Base-by-base conservation (phyloP, 2,888 invertebrate genomes). In the Noctuana brunneofusca region DNA sequence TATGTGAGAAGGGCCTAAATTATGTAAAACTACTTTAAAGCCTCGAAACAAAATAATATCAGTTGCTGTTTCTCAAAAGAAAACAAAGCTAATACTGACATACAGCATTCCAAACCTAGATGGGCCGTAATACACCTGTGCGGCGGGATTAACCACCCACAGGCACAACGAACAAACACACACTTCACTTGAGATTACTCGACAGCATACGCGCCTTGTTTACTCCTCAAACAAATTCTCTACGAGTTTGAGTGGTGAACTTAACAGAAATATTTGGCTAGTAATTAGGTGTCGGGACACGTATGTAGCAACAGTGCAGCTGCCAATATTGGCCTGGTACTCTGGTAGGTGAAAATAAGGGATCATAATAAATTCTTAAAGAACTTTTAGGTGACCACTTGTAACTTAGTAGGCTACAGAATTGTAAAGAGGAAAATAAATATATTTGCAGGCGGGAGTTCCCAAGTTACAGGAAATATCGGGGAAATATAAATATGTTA, bases 121-220 rank as follows among this genome's bases (percentile, higher is more conserved):
- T 70, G 66, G 66, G 62, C 64, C 27, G 38, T 62, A 69, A 68
- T 73, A 72, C 78, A 80, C 79, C 76, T 79, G 73, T 71, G 69
- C 62, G 63, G 64, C 64, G 65, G 66, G 74, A 69, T 71, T 72
- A 71, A 71, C 80, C 78, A 75, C 79, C 80, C 80, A 81, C 79
- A 72, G 70, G 58, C 67, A 64, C 66, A 66, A 65, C 63, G 72
- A 70, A 68, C 71, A 75, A 73, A 77, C 75, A 80, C 62, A 80
- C 60, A 60, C 62, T 60, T 18, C 56, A 57, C 50, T 52, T 14
- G 41, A 65, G 67, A 65, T 68, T 65, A 50, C 66, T 68, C 58
- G 41, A 62, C 35, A 56, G 57, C 65, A 60, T 66, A 64, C 54
- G 58, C 63, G 60, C 56, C 57, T 66, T 69, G 65, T 72, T 72